phyloP scores from a whole-genome alignment of 2,797 vertebrate species.

The Lepilemur septentrionalis region DNA sequence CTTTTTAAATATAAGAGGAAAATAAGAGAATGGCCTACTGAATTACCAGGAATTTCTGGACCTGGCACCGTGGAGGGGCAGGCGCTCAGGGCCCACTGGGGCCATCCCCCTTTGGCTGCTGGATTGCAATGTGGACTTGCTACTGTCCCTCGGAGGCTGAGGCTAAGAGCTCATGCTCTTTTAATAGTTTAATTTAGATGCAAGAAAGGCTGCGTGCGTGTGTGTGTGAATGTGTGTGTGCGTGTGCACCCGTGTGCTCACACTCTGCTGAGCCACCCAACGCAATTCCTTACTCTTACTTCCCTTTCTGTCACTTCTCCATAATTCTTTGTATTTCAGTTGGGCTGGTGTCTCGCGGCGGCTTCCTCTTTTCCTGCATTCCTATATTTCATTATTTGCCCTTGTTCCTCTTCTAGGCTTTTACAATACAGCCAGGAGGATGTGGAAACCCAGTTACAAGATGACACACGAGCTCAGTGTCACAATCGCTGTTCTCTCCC shows the following conservation, averaged over 20 bases:
- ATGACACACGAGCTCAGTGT: constrained; percentile 88
- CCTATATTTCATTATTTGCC: constrained; percentile 96
- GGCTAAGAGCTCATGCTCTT: not conserved
- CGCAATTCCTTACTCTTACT: constrained; percentile 93
- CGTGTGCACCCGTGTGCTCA: accelerated
- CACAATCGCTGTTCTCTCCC: constrained; percentile 72
- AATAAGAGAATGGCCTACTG: not conserved
- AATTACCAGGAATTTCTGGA: not conserved
- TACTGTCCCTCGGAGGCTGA: accelerated
- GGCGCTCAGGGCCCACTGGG: accelerated
- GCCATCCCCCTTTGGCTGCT: accelerated
- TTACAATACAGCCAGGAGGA: constrained; percentile 86
- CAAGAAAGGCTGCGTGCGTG: not conserved
- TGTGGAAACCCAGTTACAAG: constrained; percentile 91
- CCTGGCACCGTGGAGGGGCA: accelerated
- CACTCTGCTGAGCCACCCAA: constrained; percentile 63
- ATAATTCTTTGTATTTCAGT: constrained; percentile 95
- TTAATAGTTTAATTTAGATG: not conserved
- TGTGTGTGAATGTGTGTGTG: not conserved
- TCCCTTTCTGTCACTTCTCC: constrained; percentile 99
- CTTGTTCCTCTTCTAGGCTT: constrained; percentile 94
- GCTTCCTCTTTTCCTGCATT: constrained; percentile 98
- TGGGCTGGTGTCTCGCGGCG: constrained; percentile 87
- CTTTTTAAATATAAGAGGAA: not conserved
- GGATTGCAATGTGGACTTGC: accelerated